These are phyloP conservation scores for Philereme vetulata DNA, from an alignment of 2,888 invertebrate species.

Conservation along the genomic window DNA sequence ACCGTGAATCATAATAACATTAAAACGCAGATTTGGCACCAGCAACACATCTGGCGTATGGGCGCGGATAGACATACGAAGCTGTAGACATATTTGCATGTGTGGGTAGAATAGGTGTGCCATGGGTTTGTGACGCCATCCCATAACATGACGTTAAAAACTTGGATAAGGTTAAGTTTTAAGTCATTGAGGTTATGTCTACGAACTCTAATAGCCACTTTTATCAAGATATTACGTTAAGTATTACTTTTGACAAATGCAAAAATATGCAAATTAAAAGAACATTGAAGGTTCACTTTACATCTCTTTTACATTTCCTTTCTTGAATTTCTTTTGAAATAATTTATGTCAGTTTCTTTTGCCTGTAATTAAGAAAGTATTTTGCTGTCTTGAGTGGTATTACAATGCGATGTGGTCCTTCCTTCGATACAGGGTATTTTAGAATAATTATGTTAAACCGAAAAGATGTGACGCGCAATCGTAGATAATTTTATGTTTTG, in stretches of 20 bases:
- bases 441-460: too few species aligned
- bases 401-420: background rate
- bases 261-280: conserved; percentile 41
- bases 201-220: conserved; percentile 17
- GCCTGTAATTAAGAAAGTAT: conserved; percentile 40
- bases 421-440: too few species aligned
- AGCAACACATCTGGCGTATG: too few species aligned
- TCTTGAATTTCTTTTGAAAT: conserved; percentile 37
- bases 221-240: conserved; percentile 27
- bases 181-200: background rate
- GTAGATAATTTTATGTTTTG: too few species aligned
- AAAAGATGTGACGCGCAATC: too few species aligned
- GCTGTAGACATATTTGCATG: too few species aligned
- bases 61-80: too few species aligned
- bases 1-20: too few species aligned
- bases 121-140: too few species aligned
- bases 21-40: too few species aligned
- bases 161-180: too few species aligned
- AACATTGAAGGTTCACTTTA: conserved; percentile 38
- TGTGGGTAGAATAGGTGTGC: background rate
- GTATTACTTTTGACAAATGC: conserved; percentile 37
- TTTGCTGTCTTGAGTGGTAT: conserved; percentile 3
- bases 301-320: conserved; percentile 38
- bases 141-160: too few species aligned
- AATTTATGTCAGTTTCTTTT: conserved; percentile 35